Percentiles rank a stretch among this genome's conserved stretches.
These are phyloP conservation scores for Paracanthobrama guichenoti DNA, from an alignment of 2,113 vertebrate genomes.

Conservation along the genomic window DNA sequence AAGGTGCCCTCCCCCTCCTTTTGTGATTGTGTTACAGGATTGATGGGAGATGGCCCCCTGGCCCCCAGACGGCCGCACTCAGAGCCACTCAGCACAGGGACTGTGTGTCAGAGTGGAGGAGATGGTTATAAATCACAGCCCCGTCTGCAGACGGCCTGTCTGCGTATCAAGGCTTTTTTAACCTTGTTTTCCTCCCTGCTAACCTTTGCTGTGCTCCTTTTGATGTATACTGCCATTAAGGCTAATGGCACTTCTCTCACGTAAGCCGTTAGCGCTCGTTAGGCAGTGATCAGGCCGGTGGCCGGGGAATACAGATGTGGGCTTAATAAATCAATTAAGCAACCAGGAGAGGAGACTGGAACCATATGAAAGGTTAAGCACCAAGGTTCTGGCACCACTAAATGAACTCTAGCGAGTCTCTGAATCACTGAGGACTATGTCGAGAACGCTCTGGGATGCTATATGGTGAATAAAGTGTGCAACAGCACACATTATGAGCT, in stretches of 20 bases:
- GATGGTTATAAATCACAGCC: conserved; percentile 76
- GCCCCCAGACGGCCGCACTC: conserved; percentile 72
- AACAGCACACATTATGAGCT: conserved; percentile 23
- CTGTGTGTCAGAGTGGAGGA: conserved; percentile 75
- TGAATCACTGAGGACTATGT: neutral
- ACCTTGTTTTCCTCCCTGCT: conserved; percentile 63
- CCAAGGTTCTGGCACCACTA: conserved; percentile 40
- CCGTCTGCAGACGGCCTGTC: conserved; percentile 72
- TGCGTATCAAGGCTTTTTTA: conserved; percentile 70
- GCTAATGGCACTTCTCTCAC: conserved; percentile 84
- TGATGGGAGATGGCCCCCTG: conserved; percentile 55
- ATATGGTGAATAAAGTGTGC: conserved; percentile 9
- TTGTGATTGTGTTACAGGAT: conserved; percentile 64
- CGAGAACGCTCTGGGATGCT: conserved; percentile 25
- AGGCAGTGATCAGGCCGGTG: conserved; percentile 77
- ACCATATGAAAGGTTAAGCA: conserved; percentile 65
- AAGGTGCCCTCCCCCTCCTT: conserved; percentile 29
- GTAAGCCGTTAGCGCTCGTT: conserved; percentile 85
- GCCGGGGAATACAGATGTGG: conserved; percentile 81
- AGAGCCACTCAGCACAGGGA: conserved; percentile 73
- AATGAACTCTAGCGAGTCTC: conserved; percentile 37
- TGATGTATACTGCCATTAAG: conserved; percentile 77
- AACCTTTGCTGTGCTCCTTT: conserved; percentile 75
- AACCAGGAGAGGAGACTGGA: conserved; percentile 72
- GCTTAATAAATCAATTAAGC: conserved; percentile 82